Base-by-base conservation (phyloP, 2,113 vertebrate genomes). In the Oreotrochilus melanogaster region DNA sequence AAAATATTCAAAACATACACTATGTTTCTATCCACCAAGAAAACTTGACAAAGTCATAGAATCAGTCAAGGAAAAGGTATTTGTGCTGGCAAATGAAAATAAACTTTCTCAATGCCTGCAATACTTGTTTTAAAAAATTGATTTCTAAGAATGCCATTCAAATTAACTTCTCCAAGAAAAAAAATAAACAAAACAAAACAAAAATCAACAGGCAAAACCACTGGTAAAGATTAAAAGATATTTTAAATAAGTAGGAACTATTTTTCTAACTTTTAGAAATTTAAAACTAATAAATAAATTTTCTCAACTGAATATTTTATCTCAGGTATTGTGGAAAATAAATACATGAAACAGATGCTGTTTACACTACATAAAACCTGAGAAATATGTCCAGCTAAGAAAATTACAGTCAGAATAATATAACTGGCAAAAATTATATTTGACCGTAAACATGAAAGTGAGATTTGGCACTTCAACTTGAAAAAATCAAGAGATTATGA, bases 341-440 rank as follows among this genome's bases (percentile, higher is more conserved):
- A 0, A 0, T 24, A 51, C 7, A 8, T 47, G 61, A 85, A 18
- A 48, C 18, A 91, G 18, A 25, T 66, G 51, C 28, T 75, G 10
- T n/a, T 94, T 51, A 39, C 9, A 24, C 14, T 19, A 43, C 4
- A 56, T 16, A 79, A 86, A 69, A 60, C 9, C 43, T 35, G 17
- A 82, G 11, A 50, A 85, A 50, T 15, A n/a, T 4, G 6, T 76
- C 54, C 48, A 82, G 14, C 28, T 65, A 58, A 74, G 45, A 56
- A 74, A 87, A 72, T 18, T 54, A 8, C 21, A 75, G 78, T 76
- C 13, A 53, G 53, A 79, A 61, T 35, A 43, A 56, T 54, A 24
- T 8, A 33, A 45, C 4, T 67, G 12, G 66, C 10, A 72, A 0
- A 0, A 75, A 87, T 39, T 62, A 43, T 14, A 71, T 22, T 72